Base-by-base conservation (phyloP, 92 coral and sea anemone species). In the Epizoanthus fatuus region DNA sequence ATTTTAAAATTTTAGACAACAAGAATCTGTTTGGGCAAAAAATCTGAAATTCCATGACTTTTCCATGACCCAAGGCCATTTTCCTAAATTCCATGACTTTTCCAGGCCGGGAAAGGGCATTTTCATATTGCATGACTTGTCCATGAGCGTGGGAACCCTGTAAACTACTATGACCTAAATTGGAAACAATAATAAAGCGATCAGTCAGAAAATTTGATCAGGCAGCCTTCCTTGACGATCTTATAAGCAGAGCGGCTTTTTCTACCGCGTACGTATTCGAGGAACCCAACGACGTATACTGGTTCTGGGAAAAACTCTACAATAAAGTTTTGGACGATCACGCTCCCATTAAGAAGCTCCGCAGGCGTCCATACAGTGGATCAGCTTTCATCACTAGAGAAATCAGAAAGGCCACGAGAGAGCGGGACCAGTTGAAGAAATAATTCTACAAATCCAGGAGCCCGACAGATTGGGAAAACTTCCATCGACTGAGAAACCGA, bases 221-320 rank as follows among this genome's bases (percentile, higher is more conserved):
- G 5, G 56, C 29, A 37, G 52, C 79, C 5, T 82, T 82, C 17
- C 78, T 68, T 29, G 62, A 68, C 6, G 68, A 82, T n/a, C 68
- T 82, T 3, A 69, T n/a, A n/a, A n/a, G 32, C 51, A 82, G 17
- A 32, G 86, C 19, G 8, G 57, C 63, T 4, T 81, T 81, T 63
- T 45, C 68, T 3, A 25, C 77, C 45, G 78, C 86, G 17, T 69
- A 82, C 38, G 29, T 69, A 4, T 82, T 82, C 12, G 86, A 82
- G n/a, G n/a, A n/a, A n/a, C n/a, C n/a, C n/a, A n/a, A n/a, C n/a
- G n/a, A n/a, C n/a, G n/a, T n/a, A n/a, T n/a, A n/a, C n/a, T n/a
- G n/a, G n/a, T n/a, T n/a, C n/a, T n/a, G n/a, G n/a, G n/a, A n/a
- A n/a, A n/a, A n/a, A n/a, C n/a, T n/a, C n/a, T n/a, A n/a, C n/a